phyloP scores from a whole-genome alignment of 2,888 invertebrate genomes.

The Epistrophella euchroma region DNA sequence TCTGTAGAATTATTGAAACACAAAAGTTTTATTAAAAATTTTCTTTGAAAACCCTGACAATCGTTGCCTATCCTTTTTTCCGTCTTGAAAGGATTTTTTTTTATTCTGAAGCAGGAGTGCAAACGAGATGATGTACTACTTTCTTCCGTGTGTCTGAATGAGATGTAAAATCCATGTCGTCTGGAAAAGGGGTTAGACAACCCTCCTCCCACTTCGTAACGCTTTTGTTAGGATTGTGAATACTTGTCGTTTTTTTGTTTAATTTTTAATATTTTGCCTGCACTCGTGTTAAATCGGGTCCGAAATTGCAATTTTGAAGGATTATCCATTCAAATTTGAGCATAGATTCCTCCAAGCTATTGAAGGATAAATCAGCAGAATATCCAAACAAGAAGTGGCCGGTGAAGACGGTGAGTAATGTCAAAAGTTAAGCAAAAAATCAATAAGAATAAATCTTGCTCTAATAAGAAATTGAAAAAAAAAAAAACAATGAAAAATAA shows the following conservation, averaged over 20 bases:
- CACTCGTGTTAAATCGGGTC: slow-evolving; percentile 18
- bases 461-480: background rate
- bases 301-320: slow-evolving; percentile 53
- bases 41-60: background rate
- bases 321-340: slow-evolving; percentile 28
- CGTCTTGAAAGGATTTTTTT: slow-evolving; percentile 48
- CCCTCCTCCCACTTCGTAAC: slow-evolving; percentile 39
- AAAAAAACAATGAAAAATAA: background rate
- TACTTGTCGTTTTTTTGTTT: slow-evolving; percentile 35
- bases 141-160: slow-evolving; percentile 41
- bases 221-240: slow-evolving; percentile 39
- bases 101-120: slow-evolving; percentile 17
- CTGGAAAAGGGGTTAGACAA: slow-evolving; percentile 67
- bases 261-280: slow-evolving; percentile 20
- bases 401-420: slow-evolving; percentile 74
- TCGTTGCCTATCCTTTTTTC: slow-evolving; percentile 40
- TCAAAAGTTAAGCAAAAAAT: slow-evolving; percentile 58
- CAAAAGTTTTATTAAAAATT: slow-evolving; percentile 8
- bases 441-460: slow-evolving; percentile 53
- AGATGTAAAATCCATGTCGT: slow-evolving; percentile 52
- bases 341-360: background rate
- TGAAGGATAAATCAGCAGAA: background rate
- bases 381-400: slow-evolving; percentile 43
- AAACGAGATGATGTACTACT: slow-evolving; percentile 38
- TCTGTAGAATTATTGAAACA: background rate